Evolutionary conservation across 2,113 vertebrate species (phyloP).

Genomic region (Reinhardtius hippoglossoides): DNA sequence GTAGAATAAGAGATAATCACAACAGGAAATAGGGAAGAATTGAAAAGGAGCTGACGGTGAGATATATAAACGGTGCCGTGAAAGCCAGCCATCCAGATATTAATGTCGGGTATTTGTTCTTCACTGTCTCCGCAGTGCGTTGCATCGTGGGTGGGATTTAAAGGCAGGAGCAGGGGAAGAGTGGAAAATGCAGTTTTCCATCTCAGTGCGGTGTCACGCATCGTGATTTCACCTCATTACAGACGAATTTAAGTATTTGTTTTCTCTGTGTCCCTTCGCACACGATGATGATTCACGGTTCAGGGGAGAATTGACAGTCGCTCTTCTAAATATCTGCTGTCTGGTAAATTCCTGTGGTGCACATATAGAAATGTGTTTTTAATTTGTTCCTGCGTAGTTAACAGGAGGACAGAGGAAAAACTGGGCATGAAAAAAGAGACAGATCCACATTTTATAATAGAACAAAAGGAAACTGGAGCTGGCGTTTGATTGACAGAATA

Average conservation of each 20-base stretch:
- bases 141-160: not conserved
- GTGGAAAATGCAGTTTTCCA: not conserved
- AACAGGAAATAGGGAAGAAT: conserved; percentile 4
- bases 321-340: not conserved
- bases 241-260: not conserved
- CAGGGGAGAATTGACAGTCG: conserved; percentile 1
- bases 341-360: not conserved
- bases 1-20: conserved; percentile 19
- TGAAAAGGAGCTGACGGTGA: conserved; percentile 4
- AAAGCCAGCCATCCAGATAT: conserved; percentile 26
- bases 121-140: not conserved
- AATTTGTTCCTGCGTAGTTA: not conserved
- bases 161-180: not conserved
- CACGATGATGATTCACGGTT: not conserved
- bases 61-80: conserved; percentile 8
- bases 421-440: no score
- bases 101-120: conserved; percentile 19
- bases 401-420: not conserved
- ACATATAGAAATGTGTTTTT: not conserved
- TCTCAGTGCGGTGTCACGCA: not conserved
- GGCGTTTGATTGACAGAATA: no score
- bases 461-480: no score
- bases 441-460: no score
- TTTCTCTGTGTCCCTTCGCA: not conserved
- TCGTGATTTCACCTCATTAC: not conserved